Evolutionary conservation across 2,888 invertebrate species (phyloP), one percentile per base, ranked within the genome.

Genomic region (Mesopsocus fuscifrons): DNA sequence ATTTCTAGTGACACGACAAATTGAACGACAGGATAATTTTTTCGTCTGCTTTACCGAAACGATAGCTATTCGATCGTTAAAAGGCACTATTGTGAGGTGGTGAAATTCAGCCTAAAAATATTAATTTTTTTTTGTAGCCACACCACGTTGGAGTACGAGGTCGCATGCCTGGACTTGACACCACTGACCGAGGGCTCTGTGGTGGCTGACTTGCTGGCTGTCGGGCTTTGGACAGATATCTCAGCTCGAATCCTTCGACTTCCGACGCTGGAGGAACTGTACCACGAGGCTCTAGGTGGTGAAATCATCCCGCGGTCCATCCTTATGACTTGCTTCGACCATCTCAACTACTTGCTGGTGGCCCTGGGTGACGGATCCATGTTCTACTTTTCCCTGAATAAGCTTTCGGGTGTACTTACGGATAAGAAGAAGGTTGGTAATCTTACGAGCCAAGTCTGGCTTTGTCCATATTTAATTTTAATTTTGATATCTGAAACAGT

Each of bases 361-460:
- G 97, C 97, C 1, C 68, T 98, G 21, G 98, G 97, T 4, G 98
- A 98, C 62, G 98, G 98, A 1, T 89, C 92, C 15, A 82, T 98
- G 74, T 91, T 85, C 63, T 98, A 98, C 64, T 98, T 94, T 60
- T 77, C 76, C 1, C 65, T 97, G 46, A 80, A 88, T 56, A 75
- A 71, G 49, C 63, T 68, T 9, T 73, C 71, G 41, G 91, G 92
- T 1, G 63, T 64, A 18, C 65, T 97, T 21, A 68, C 73, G 2
- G 92, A 95, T 53, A 82, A 83, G 57, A 97, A 97, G 63, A 88
- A 89, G 58, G 64, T 61, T 26, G 26, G 26, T 11, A 26, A 26
- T 6, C 8, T 9, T 26, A 6, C 26, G 26, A 26, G 11, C 26
- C 11, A 26, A 11, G 26, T 6, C 11, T 26, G 26, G 8, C 26